Evolutionary conservation across 2,113 vertebrate species (phyloP).

Genomic region (Oreochromis aureus): DNA sequence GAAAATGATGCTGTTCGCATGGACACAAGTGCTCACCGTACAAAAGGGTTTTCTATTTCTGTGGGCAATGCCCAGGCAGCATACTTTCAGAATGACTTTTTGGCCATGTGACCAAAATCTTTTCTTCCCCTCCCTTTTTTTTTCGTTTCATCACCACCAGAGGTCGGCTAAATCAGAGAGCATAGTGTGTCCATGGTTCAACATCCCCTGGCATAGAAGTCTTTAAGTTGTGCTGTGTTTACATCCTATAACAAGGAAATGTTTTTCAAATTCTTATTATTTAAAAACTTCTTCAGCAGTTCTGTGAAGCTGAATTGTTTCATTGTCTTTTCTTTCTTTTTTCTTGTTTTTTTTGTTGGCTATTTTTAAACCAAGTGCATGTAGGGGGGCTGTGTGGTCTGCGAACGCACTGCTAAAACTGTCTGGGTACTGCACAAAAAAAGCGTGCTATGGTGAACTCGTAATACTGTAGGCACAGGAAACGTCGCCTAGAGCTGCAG

Average conservation of each 20-base stretch:
- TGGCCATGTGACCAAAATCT: slow-evolving; percentile 52
- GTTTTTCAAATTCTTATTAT: background rate
- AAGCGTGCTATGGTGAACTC: background rate
- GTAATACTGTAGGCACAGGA: slow-evolving; percentile 9
- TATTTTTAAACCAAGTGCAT: background rate
- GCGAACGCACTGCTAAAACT: background rate
- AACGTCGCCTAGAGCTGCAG: background rate
- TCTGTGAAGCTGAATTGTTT: background rate
- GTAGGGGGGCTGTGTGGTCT: background rate
- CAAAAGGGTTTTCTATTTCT: background rate
- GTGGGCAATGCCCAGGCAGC: background rate
- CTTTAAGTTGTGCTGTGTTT: background rate
- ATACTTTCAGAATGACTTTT: slow-evolving; percentile 55
- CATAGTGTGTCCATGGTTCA: slow-evolving; percentile 40
- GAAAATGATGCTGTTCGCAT: slow-evolving; percentile 4
- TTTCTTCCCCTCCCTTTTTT: background rate
- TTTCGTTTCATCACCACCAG: background rate
- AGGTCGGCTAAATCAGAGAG: slow-evolving; percentile 21
- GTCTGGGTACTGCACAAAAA: background rate
- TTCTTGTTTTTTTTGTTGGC: background rate
- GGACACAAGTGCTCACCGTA: background rate
- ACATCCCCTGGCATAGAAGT: background rate
- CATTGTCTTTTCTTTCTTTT: background rate
- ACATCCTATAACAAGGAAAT: background rate
- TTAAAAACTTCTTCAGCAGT: background rate